Percentiles rank a stretch among this genome's conserved stretches.
Evolutionary conservation across 2,797 vertebrate species (phyloP).

Genomic region (Gadopsis bispinosus): DNA sequence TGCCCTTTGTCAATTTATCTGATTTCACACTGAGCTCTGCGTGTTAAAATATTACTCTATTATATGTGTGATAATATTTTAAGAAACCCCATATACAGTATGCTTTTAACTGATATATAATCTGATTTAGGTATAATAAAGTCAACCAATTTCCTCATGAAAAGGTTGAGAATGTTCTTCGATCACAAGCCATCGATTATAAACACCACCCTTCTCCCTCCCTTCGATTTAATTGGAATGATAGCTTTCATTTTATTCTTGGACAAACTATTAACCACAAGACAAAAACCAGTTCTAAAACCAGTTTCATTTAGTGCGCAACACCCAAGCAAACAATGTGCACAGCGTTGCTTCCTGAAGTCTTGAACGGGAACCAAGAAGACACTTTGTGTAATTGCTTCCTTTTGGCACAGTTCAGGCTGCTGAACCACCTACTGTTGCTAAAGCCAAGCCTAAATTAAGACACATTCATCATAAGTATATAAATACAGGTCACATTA

Average conservation of each 20-base stretch:
- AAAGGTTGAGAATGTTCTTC: background rate
- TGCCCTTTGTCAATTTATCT: conserved; percentile 3
- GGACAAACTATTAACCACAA: background rate
- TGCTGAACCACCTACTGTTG: no score
- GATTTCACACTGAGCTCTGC: conserved; percentile 1
- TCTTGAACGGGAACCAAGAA: background rate
- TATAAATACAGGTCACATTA: background rate
- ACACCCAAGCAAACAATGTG: background rate
- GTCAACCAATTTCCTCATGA: background rate
- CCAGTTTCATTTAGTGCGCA: background rate
- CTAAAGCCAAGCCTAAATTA: no score
- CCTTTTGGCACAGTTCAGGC: background rate
- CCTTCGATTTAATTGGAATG: background rate
- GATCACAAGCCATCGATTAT: background rate
- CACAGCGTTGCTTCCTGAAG: background rate
- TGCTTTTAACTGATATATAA: background rate
- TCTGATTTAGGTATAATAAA: background rate
- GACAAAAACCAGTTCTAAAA: background rate
- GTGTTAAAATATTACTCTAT: background rate
- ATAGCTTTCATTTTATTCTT: background rate
- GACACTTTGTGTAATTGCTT: background rate
- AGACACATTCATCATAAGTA: background rate
- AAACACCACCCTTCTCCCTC: background rate
- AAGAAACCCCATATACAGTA: no score
- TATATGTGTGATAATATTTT: background rate